A percentile compares a stretch with the other conserved stretches of the same genome.
Conservation (phyloP, 2,113 vertebrate species). For the Otis tarda region DNA sequence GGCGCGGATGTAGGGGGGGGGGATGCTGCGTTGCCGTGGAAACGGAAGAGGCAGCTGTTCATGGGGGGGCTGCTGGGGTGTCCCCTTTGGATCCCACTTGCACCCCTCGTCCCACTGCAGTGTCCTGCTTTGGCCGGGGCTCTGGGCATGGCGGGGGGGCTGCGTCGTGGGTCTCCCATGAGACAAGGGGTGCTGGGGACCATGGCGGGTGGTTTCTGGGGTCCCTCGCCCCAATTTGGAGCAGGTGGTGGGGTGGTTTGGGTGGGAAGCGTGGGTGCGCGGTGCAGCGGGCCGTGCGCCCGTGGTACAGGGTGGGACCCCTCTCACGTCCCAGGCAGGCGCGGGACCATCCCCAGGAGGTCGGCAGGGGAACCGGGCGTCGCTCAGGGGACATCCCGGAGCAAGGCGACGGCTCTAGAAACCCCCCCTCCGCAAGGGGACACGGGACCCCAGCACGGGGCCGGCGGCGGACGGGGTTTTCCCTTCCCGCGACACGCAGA, state of each 20-base stretch:
- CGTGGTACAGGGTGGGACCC: fast-evolving
- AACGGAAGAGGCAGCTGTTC: not conserved
- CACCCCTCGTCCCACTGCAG: fast-evolving
- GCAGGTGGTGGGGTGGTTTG: fast-evolving
- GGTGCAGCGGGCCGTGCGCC: not conserved
- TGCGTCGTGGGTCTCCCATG: fast-evolving
- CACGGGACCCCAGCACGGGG: fast-evolving
- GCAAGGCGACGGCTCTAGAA: fast-evolving
- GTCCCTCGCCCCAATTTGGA: fast-evolving
- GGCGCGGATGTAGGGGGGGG: not conserved
- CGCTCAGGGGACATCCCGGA: not conserved
- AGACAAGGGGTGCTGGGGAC: not conserved
- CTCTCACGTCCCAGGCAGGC: fast-evolving
- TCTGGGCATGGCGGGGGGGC: not conserved
- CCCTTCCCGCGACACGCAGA: fast-evolving
- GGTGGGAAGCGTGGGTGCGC: fast-evolving
- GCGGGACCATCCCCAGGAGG: fast-evolving
- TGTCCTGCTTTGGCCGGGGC: fast-evolving
- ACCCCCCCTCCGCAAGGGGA: not conserved
- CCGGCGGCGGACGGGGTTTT: not conserved
- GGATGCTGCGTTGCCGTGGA: not conserved
- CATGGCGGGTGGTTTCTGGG: fast-evolving
- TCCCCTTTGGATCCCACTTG: not conserved
- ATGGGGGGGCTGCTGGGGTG: not conserved
- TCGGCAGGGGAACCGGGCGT: fast-evolving